Evolutionary conservation across 2,888 invertebrate genomes (phyloP), one percentile per base, ranked within the genome.

Genomic region (Alviniconcha strummeri): DNA sequence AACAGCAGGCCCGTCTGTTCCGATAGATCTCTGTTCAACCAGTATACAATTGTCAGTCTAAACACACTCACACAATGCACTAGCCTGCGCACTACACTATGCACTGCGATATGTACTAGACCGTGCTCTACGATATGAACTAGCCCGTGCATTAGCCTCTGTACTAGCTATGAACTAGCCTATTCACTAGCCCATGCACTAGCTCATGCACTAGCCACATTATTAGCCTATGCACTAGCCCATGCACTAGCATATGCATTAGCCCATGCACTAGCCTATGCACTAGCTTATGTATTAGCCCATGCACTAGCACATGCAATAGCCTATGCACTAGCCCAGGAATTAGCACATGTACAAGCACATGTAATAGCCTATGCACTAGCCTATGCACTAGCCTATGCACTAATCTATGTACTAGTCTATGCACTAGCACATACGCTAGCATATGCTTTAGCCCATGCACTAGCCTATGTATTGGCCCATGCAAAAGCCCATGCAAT

Each of bases 1-100:
- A 84, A 81, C 36, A 77, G 54, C 55, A 81, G 57, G 11, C 80
- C 82, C 4, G 64, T 67, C 15, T 52, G 3, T 52, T 75, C 69
- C 19, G 82, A 72, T 52, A 81, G 13, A 6, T 81, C 81, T 72
- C 81, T 81, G 80, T n/a, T n/a, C n/a, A n/a, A n/a, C n/a, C n/a
- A n/a, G n/a, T n/a, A n/a, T n/a, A n/a, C n/a, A n/a, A n/a, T n/a
- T n/a, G n/a, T n/a, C n/a, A n/a, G n/a, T n/a, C n/a, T n/a, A n/a
- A n/a, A n/a, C 4, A 8, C 17, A 79, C 7, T 9, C 36, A 79
- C 6, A 67, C 36, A 79, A 15, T 7, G 5, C 19, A 15, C 17
- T 6, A n/a, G n/a, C n/a, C n/a, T n/a, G n/a, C n/a, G n/a, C n/a
- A n/a, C n/a, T n/a, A n/a, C n/a, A n/a, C n/a, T n/a, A n/a, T n/a